Base-by-base conservation (phyloP, 1,140 invertebrate species). In the Orchesella cincta region DNA sequence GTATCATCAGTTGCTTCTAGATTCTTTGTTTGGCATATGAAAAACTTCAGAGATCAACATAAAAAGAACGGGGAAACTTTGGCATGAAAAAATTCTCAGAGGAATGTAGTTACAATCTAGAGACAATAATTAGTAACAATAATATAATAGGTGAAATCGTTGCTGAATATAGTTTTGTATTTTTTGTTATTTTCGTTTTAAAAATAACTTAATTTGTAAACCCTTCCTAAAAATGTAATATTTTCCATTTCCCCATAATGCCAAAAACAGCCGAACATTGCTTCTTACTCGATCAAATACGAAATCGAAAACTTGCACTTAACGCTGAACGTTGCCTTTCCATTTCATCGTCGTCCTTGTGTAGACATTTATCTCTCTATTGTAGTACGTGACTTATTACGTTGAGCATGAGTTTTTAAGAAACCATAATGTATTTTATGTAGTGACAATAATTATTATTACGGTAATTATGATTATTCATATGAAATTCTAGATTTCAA, bases 321-420 rank as follows among this genome's bases (percentile, higher is more conserved):
- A n/a, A n/a, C n/a, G n/a, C n/a, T 12, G 8, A 46, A 46, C 20
- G 8, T 46, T 46, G 8, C 39, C 39, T 46, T 46, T 46, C 39
- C 20, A 12, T 46, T 46, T 8, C 20, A 46, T 46, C 20, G 20
- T 67, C 62, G 62, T 31, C 62, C 62, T 29, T 67, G n/a, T n/a
- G 62, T 67, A 67, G 62, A 67, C 62, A 31, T 67, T 67, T 67
- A 14, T n/a, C 31, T 31, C 23, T 67, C 62, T 67, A 67, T 67
- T 67, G 62, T 67, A 67, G 62, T 67, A 67, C 62, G 31, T 67
- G 62, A 67, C 62, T 67, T 67, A 67, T 67, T 67, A 67, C 62
- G 62, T 67, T 67, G 62, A 67, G 62, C 62, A 67, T 67, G 62
- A 67, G 62, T 67, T 67, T 67, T 67, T 33, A 57, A 16, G 54